Percentiles rank a stretch among this genome's conserved stretches.
phyloP scores from a whole-genome alignment of 2,888 invertebrate species.

The Lithosia quadra region DNA sequence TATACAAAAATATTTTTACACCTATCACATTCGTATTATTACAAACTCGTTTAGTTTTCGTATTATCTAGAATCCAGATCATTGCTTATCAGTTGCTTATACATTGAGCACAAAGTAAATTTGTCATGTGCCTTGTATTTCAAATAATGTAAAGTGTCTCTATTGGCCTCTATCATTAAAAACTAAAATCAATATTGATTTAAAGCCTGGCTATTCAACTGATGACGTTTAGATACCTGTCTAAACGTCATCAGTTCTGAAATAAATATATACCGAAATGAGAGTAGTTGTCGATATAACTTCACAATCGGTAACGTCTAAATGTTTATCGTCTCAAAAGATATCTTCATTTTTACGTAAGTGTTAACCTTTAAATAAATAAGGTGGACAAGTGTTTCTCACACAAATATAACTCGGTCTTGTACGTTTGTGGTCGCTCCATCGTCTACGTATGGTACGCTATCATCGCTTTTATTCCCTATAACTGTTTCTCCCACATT shows the following conservation, averaged over 20 bases:
- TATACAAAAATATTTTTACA: conserved; percentile 36
- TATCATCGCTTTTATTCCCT: conserved; percentile 7
- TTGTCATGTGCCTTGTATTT: background rate
- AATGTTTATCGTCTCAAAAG: background rate
- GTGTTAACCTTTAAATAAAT: background rate
- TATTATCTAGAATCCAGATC: conserved; percentile 6
- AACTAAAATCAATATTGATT: background rate
- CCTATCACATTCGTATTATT: conserved; percentile 14
- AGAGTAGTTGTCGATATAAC: background rate
- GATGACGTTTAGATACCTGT: conserved; percentile 1
- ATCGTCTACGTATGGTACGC: background rate
- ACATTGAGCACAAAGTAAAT: conserved; percentile 1
- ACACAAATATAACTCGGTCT: conserved; percentile 20
- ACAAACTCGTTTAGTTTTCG: conserved; percentile 9
- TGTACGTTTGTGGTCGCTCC: background rate
- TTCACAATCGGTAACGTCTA: background rate
- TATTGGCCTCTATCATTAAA: background rate
- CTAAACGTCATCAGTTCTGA: background rate
- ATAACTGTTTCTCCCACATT: conserved; percentile 18
- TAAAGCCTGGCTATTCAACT: background rate
- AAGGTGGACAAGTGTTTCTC: background rate
- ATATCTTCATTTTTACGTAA: background rate
- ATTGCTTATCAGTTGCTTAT: background rate
- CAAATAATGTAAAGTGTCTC: background rate
- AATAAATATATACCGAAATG: background rate